These are phyloP conservation scores for Procavia capensis DNA, from an alignment of 2,113 vertebrate genomes.

Conservation along the genomic window DNA sequence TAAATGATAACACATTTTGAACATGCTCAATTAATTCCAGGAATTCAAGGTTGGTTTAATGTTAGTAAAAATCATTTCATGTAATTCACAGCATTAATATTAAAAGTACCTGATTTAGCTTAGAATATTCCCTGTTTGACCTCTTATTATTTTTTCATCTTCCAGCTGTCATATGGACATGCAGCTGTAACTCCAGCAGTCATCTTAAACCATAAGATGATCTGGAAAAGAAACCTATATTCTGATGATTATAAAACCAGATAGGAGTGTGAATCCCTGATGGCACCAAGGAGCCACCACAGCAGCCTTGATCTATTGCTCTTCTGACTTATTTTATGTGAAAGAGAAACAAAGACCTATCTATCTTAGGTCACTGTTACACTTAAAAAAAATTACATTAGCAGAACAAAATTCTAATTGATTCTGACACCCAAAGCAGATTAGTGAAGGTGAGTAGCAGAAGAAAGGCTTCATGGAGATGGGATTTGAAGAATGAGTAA, in stretches of 20 bases:
- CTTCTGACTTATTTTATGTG: constrained; percentile 18
- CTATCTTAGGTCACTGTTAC: constrained; percentile 12
- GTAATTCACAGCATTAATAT: neutral
- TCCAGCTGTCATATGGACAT: neutral
- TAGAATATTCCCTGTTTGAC: neutral
- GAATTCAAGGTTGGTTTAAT: constrained; percentile 69
- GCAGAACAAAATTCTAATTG: constrained; percentile 55
- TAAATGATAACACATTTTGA: constrained; percentile 22
- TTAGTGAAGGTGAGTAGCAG: neutral
- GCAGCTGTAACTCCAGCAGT: neutral
- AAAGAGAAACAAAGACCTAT: constrained; percentile 4
- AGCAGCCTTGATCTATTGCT: neutral
- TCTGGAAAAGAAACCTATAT: neutral
- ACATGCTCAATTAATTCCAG: neutral
- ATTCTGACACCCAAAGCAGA: constrained; percentile 54
- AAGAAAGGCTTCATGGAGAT: neutral
- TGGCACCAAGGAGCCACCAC: neutral
- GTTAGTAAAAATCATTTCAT: neutral
- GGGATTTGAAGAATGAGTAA: neutral
- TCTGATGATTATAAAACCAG: neutral
- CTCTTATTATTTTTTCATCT: constrained; percentile 27
- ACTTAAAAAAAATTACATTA: constrained; percentile 42
- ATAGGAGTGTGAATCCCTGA: neutral
- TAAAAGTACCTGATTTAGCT: neutral
- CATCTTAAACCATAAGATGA: neutral